Evolutionary conservation across 2,888 invertebrate genomes (phyloP).

Genomic region (Himalopsyche japonica): DNA sequence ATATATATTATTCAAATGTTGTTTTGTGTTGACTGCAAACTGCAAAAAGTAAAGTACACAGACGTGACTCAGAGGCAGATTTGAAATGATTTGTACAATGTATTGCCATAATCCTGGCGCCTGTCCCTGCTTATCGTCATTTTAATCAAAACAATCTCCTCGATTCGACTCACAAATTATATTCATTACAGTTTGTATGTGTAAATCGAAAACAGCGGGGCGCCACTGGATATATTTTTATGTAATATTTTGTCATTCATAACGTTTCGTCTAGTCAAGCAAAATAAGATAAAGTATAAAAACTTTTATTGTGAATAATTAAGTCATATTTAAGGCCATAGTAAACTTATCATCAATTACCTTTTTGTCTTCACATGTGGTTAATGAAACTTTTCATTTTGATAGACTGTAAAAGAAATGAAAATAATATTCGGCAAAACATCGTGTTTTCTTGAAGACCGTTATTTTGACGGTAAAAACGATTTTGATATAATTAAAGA

Average conservation of each 20-base stretch:
- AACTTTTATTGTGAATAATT: no score
- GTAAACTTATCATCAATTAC: no score
- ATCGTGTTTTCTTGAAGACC: no score
- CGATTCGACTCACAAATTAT: slow-evolving; percentile 7
- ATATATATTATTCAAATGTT: slow-evolving; percentile 9
- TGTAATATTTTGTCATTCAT: neutral
- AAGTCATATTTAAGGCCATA: no score
- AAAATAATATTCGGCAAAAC: no score
- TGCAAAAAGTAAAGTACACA: neutral
- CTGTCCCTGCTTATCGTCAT: neutral
- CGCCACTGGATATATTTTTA: neutral
- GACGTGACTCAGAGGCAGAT: neutral
- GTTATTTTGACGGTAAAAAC: no score
- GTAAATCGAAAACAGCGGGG: neutral
- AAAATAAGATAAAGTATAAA: neutral
- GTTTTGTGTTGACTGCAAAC: neutral
- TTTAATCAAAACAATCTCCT: slow-evolving; percentile 5
- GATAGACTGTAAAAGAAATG: no score
- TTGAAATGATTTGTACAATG: neutral
- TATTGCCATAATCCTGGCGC: neutral
- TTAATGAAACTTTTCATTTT: no score
- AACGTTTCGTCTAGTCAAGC: neutral
- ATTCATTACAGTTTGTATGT: neutral
- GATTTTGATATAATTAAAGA: no score
- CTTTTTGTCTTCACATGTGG: no score